Percentiles rank a stretch among this genome's conserved stretches.
phyloP scores from a whole-genome alignment of 30 jellyfish, hydroid and myxozoan genomes.

The Mastigias papua region DNA sequence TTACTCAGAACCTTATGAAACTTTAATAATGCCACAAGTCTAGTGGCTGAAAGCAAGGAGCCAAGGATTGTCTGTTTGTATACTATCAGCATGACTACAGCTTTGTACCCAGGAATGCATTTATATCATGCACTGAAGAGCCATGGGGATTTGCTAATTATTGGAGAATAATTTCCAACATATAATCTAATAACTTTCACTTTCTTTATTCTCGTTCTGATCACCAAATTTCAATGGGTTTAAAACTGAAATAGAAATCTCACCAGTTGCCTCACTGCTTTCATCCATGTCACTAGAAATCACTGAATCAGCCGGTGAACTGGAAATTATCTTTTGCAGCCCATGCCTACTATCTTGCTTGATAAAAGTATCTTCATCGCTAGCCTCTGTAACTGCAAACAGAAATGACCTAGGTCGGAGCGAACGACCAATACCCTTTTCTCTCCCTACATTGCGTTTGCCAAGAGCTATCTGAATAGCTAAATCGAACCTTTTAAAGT shows the following conservation, averaged over 20 bases:
- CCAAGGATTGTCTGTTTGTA: no score
- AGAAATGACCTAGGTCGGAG: constrained; percentile 65
- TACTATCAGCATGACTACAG: no score
- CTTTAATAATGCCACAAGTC: no score
- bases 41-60: no score
- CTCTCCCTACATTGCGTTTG: neutral
- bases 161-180: no score
- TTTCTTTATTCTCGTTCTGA: no score
- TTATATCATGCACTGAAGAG: no score
- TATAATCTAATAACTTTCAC: no score
- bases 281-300: neutral
- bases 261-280: neutral
- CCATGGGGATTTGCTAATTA: no score
- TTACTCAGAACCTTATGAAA: no score
- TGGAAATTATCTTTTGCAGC: neutral
- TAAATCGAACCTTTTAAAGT: constrained; percentile 57
- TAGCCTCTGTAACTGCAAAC: constrained; percentile 57
- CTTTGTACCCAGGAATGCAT: no score
- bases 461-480: constrained; percentile 72
- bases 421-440: constrained; percentile 48
- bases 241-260: neutral
- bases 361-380: constrained; percentile 14
- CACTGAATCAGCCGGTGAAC: constrained; percentile 21
- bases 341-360: neutral
- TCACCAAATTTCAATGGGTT: neutral